Evolutionary conservation across 2,888 invertebrate genomes (phyloP).

Genomic region (Sympetrum striolatum): DNA sequence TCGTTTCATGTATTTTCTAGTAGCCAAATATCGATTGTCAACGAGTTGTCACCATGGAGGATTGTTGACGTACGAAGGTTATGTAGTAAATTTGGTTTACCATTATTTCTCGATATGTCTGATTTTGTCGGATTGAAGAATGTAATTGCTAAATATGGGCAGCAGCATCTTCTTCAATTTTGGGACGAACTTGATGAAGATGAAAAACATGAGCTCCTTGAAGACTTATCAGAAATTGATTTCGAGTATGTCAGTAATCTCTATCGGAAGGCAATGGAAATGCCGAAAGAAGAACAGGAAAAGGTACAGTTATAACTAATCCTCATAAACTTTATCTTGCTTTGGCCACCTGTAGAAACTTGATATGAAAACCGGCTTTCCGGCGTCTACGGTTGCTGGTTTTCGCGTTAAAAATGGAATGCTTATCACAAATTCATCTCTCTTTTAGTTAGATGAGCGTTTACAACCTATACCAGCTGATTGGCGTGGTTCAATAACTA

Average conservation of each 20-base stretch:
- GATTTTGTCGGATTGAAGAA: constrained; percentile 63
- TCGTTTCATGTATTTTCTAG: neutral
- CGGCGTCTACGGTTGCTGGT: neutral
- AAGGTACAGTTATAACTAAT: constrained; percentile 61
- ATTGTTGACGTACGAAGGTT: constrained; percentile 22
- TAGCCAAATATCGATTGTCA: constrained; percentile 29
- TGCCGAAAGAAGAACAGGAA: constrained; percentile 67
- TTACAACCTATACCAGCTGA: constrained; percentile 83
- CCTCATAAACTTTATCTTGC: neutral
- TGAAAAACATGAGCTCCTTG: constrained; percentile 66
- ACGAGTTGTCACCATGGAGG: constrained; percentile 41
- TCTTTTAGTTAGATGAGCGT: constrained; percentile 67
- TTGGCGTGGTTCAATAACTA: constrained; percentile 78
- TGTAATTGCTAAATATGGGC: constrained; percentile 69
- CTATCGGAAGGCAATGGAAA: constrained; percentile 70
- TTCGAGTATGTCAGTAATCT: constrained; percentile 74
- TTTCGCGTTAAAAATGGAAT: constrained; percentile 44
- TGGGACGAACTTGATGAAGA: constrained; percentile 75
- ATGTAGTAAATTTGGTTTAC: constrained; percentile 30
- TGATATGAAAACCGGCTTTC: neutral
- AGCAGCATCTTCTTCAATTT: constrained; percentile 82
- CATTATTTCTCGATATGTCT: constrained; percentile 45
- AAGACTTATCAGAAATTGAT: constrained; percentile 74
- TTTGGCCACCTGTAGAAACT: neutral
- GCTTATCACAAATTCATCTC: neutral